Evolutionary conservation across 2,888 invertebrate species (phyloP), one percentile per base, ranked within the genome.

Genomic region (Thalpophila matura): DNA sequence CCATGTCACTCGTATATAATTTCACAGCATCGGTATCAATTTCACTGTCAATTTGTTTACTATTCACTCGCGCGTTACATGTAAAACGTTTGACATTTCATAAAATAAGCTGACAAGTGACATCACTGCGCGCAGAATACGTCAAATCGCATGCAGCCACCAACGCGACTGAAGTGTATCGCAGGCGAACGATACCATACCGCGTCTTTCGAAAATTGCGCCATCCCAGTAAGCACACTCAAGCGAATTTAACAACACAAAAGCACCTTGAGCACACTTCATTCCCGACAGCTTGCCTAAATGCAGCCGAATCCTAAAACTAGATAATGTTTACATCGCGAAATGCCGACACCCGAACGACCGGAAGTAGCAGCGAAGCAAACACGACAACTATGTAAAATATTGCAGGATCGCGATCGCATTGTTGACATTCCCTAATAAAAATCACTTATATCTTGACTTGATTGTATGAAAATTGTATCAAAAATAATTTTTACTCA

Each of bases 311-410:
- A 89, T 89, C 90, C 89, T 87, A 90, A 90, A 89, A 91, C 94
- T 93, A 94, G 92, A 94, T 94, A 93, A 92, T 95, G 95, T 95
- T 95, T 95, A 95, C 95, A 93, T 93, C 95, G 93, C 94, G 89
- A 94, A 92, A 94, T 92, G 92, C 92, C 93, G 93, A 93, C 94
- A 93, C 93, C 91, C 92, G 87, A 95, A 90, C 94, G 90, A 89
- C 92, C 95, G 95, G 95, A 95, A 95, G 95, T 95, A 90, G 91
- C 91, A 87, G 95, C 95, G 95, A 95, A 95, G 95, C 96, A 96
- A 96, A 96, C 96, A 96, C 96, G 96, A 96, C 96, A 96, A 96
- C 96, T 96, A 96, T 96, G 96, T 96, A 96, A 96, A 96, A 96
- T 96, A 96, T 96, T 96, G 96, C 96, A 96, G 96, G 96, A 96